phyloP scores from a whole-genome alignment of 2,888 invertebrate species.

The Smittia aterrima region DNA sequence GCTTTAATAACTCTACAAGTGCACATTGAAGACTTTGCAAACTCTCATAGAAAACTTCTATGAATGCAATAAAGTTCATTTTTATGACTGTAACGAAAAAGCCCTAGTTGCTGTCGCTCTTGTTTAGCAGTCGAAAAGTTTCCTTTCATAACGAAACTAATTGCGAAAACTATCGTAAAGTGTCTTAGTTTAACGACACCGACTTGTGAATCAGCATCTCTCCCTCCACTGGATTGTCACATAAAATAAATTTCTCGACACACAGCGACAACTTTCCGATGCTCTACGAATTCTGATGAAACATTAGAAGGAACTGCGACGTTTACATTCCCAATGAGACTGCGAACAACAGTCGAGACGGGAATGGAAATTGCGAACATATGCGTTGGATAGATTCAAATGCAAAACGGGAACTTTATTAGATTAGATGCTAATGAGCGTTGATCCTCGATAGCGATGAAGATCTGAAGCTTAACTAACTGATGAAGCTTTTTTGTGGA shows the following conservation, averaged over 20 bases:
- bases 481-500: too few relatives aligned
- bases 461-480: too few relatives aligned
- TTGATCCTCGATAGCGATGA: conserved; percentile 18
- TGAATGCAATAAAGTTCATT: too few relatives aligned
- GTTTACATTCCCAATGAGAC: neutral
- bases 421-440: conserved; percentile 35
- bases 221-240: neutral
- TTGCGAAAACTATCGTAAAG: conserved; percentile 28
- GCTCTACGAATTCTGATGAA: conserved; percentile 9
- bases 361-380: neutral
- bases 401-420: conserved; percentile 25
- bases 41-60: too few relatives aligned
- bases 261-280: neutral
- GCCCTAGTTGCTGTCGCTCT: neutral
- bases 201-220: neutral
- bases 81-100: too few relatives aligned
- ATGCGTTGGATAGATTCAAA: neutral
- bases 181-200: conserved; percentile 1
- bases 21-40: too few relatives aligned
- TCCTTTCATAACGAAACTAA: neutral
- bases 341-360: neutral
- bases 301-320: conserved; percentile 6
- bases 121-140: neutral
- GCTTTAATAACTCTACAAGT: too few relatives aligned
- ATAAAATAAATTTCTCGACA: neutral